A percentile compares a stretch with the other conserved stretches of the same genome.
Conservation (phyloP, 2,113 vertebrate genomes). For the Salvelinus alpinus region DNA sequence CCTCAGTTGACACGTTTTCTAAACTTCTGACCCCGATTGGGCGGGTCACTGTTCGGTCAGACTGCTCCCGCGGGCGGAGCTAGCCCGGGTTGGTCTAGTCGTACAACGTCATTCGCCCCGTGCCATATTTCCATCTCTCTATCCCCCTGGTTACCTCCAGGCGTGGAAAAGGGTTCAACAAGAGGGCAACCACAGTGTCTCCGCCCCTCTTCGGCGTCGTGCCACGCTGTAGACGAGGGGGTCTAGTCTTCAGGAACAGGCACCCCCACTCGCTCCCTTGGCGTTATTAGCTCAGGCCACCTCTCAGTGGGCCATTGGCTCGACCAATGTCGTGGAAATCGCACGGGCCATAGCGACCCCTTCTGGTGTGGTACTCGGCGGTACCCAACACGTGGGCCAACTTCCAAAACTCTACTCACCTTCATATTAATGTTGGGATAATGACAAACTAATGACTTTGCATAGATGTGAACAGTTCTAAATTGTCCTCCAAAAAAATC, state of each 20-base stretch:
- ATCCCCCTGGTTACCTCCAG: slow-evolving; percentile 35
- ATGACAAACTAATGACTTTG: not conserved
- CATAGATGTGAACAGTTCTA: too few species aligned
- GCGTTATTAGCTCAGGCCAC: not conserved
- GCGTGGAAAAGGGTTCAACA: slow-evolving; percentile 62
- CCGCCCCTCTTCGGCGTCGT: slow-evolving; percentile 54
- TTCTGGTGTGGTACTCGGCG: slow-evolving; percentile 5
- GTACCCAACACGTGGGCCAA: not conserved
- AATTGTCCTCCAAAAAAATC: too few species aligned
- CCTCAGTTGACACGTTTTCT: slow-evolving; percentile 43
- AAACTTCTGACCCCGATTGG: slow-evolving; percentile 63
- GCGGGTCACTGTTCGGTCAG: slow-evolving; percentile 71
- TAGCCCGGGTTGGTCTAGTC: slow-evolving; percentile 9
- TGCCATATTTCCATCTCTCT: slow-evolving; percentile 48
- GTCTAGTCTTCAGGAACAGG: not conserved
- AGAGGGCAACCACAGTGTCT: slow-evolving; percentile 59
- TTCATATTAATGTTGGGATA: not conserved
- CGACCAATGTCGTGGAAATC: not conserved
- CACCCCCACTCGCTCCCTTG: not conserved
- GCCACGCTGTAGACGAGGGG: slow-evolving; percentile 32
- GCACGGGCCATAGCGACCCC: slow-evolving; percentile 48
- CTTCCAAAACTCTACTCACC: not conserved
- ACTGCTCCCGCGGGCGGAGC: slow-evolving; percentile 53
- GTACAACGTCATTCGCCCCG: slow-evolving; percentile 55
- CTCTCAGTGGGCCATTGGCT: not conserved